Base-by-base conservation (phyloP, 2,888 invertebrate genomes). In the Dynastes hyllus region DNA sequence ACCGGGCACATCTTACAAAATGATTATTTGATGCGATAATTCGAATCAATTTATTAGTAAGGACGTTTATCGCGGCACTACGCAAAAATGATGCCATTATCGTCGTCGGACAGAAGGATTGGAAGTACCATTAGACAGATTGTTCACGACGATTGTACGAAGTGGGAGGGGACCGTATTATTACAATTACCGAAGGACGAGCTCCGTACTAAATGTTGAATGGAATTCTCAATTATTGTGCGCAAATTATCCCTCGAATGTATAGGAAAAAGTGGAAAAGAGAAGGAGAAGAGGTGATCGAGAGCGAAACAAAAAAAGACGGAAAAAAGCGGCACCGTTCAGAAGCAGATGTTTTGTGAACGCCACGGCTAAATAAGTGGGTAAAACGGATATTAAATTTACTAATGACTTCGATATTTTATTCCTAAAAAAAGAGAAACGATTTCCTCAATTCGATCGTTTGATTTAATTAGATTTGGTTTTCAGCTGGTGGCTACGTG, bases 381-480 rank as follows among this genome's bases (percentile, higher is more conserved):
- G 27, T 58, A 58, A 58, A 58, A 58, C 55, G 55, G 55, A 58
- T 58, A 58, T 58, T 58, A 58, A 58, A 16, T 58, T 58, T 22
- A 58, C 27, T 58, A 58, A 58, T 58, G 55, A 58, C 55, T 22
- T 58, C 55, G 55, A 58, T 58, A 58, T 58, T 58, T 58, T 58
- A 58, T 22, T 22, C 22, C 55, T 5, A 16, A 22, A 58, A 58
- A 58, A 58, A 22, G 11, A 11, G 45, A 45, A 16, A 58, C n/a
- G 55, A 22, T 58, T 58, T 16, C 55, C 22, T 58, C 9, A 58
- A 22, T 58, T 58, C 22, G 22, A 58, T 58, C 16, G 22, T 58
- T 58, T 58, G 55, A 58, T 58, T 58, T 58, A 58, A 58, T 58
- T 58, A 16, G 55, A 58, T 58, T 53, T 45, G 45, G 9, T 45